Conservation (phyloP, 2,113 vertebrate species). For the Triplophysa rosa region DNA sequence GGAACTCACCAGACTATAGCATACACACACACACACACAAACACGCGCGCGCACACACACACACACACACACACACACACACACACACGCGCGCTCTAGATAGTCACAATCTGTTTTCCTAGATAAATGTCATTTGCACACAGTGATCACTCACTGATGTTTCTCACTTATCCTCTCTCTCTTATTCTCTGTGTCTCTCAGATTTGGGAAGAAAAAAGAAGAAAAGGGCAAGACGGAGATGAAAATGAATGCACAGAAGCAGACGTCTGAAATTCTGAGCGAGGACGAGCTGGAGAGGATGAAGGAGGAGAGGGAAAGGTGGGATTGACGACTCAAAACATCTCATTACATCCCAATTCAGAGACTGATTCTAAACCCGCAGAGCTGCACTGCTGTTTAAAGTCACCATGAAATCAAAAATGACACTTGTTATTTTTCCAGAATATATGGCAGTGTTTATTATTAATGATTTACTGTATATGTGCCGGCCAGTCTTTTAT, state of each 20-base stretch:
- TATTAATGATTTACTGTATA: no score
- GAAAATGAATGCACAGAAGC: constrained; percentile 73
- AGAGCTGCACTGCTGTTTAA: background rate
- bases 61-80: background rate
- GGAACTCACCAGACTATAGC: constrained; percentile 1
- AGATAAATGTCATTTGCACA: constrained; percentile 26
- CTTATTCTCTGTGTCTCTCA: constrained; percentile 60
- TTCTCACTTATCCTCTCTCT: background rate
- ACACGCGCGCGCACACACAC: background rate
- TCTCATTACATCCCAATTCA: background rate
- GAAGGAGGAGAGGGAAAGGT: constrained; percentile 75
- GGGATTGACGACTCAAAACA: constrained; percentile 3
- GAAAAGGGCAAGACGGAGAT: constrained; percentile 83
- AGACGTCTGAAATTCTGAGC: constrained; percentile 72
- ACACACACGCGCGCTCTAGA: background rate
- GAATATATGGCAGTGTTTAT: no score
- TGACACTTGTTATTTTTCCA: no score
- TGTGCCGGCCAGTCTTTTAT: no score
- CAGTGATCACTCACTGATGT: background rate
- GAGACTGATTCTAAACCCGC: no score
- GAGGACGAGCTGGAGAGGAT: constrained; percentile 87
- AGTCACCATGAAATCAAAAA: no score
- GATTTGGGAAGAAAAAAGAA: constrained; percentile 95
- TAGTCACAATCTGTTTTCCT: background rate
- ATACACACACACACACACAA: background rate